phyloP scores from a whole-genome alignment of 2,888 invertebrate species.

The Lepas anatifera region DNA sequence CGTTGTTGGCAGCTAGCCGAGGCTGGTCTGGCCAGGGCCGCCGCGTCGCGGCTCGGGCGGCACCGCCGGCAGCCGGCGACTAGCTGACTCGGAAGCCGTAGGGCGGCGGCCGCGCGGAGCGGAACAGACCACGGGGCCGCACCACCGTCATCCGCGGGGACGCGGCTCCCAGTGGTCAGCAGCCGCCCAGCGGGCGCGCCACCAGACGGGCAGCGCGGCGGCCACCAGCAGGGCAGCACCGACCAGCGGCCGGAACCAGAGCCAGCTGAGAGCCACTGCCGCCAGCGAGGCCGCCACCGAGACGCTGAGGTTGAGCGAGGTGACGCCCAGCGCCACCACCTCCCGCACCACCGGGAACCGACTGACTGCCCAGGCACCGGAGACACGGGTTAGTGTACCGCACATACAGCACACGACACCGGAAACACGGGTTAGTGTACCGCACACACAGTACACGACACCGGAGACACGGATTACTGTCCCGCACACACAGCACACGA shows the following conservation, averaged over 20 bases:
- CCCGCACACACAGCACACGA: no score
- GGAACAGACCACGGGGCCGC: not conserved
- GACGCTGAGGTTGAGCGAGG: slow-evolving; percentile 38
- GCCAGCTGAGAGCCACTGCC: slow-evolving; percentile 38
- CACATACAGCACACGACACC: no score
- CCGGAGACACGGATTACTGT: no score
- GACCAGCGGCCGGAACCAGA: slow-evolving; percentile 37
- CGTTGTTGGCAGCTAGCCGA: no score
- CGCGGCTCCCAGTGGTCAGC: not conserved
- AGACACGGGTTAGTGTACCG: no score
- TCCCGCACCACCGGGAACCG: slow-evolving; percentile 45
- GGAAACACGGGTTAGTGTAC: no score
- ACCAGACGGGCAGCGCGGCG: slow-evolving; percentile 33
- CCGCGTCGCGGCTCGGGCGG: no score
- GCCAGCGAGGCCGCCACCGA: slow-evolving; percentile 37
- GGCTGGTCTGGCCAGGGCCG: no score
- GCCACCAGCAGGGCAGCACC: slow-evolving; percentile 34
- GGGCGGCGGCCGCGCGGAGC: not conserved
- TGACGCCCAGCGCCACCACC: slow-evolving; percentile 37
- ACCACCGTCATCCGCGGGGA: not conserved
- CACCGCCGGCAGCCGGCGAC: not conserved
- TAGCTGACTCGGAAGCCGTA: not conserved
- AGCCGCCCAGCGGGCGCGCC: not conserved
- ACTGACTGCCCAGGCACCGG: no score
- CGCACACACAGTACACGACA: no score